Conservation (phyloP, 2,797 vertebrate genomes). For the Craterocephalus amniculus region DNA sequence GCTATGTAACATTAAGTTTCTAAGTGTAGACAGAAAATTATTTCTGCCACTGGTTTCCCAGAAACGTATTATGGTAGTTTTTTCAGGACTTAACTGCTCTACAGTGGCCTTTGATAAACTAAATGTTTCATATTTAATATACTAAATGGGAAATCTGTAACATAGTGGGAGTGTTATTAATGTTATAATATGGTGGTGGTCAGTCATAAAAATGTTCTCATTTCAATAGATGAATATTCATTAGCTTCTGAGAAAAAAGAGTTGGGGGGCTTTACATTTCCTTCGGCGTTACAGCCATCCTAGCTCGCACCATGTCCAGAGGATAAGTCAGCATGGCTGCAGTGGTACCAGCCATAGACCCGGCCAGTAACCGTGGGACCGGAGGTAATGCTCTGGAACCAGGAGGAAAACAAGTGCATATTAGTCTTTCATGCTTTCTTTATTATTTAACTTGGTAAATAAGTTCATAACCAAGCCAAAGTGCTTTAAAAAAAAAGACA, state of each 20-base stretch:
- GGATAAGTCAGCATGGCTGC: constrained; percentile 95
- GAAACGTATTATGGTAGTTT: no score
- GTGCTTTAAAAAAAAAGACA: neutral
- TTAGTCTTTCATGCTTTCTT: neutral
- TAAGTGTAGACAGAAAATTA: neutral
- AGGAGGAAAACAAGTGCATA: neutral
- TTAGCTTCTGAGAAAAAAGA: neutral
- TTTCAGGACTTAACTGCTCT: no score
- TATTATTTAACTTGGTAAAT: neutral
- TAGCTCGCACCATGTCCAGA: constrained; percentile 95
- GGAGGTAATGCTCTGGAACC: constrained; percentile 88
- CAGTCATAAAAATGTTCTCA: neutral
- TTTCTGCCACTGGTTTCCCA: neutral
- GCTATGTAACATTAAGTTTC: no score
- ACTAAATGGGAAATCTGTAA: neutral
- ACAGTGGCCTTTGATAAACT: neutral
- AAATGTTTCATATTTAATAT: neutral
- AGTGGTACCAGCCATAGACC: constrained; percentile 92
- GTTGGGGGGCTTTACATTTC: constrained; percentile 89
- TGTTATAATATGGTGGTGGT: neutral
- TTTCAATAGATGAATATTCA: neutral
- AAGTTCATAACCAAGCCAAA: neutral
- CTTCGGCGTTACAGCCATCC: constrained; percentile 98
- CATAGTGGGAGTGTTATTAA: neutral
- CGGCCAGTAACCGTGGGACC: constrained; percentile 91